A percentile compares a stretch with the other conserved stretches of the same genome.
phyloP scores from a whole-genome alignment of 64 coral and sea anemone genomes.

The Stichodactyla mertensii region DNA sequence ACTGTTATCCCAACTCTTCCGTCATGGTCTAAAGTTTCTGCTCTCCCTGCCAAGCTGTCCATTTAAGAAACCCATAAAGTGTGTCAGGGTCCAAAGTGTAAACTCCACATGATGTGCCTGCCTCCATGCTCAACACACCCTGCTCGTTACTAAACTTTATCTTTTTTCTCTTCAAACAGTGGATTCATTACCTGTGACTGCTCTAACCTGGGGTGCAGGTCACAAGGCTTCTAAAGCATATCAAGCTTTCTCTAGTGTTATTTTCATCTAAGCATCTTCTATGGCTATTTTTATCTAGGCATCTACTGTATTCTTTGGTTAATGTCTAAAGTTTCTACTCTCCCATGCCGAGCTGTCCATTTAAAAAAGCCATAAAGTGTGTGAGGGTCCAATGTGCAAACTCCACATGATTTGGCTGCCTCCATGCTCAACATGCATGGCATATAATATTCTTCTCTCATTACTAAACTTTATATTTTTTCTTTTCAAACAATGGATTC shows the following conservation, averaged over 20 bases:
- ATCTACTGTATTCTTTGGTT: no score
- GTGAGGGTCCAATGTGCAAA: background rate
- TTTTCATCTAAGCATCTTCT: background rate
- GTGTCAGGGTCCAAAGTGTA: background rate
- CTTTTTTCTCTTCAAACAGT: background rate
- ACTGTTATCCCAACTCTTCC: background rate
- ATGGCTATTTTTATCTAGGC: no score
- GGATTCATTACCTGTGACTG: background rate
- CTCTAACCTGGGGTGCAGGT: background rate
- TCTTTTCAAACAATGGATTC: background rate
- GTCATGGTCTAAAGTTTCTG: background rate
- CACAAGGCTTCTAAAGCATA: background rate
- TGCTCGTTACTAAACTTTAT: background rate
- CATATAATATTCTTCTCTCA: background rate
- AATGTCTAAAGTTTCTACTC: background rate
- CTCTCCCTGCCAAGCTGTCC: background rate
- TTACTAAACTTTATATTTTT: background rate
- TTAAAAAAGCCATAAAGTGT: background rate
- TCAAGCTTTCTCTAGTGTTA: background rate
- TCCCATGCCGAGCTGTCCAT: background rate
- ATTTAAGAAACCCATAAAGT: background rate
- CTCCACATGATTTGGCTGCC: background rate
- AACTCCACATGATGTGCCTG: background rate
- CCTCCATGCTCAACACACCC: background rate
- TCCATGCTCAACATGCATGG: background rate